phyloP scores from a whole-genome alignment of 2,888 invertebrate genomes.

The Cryptocheilus praepositus region DNA sequence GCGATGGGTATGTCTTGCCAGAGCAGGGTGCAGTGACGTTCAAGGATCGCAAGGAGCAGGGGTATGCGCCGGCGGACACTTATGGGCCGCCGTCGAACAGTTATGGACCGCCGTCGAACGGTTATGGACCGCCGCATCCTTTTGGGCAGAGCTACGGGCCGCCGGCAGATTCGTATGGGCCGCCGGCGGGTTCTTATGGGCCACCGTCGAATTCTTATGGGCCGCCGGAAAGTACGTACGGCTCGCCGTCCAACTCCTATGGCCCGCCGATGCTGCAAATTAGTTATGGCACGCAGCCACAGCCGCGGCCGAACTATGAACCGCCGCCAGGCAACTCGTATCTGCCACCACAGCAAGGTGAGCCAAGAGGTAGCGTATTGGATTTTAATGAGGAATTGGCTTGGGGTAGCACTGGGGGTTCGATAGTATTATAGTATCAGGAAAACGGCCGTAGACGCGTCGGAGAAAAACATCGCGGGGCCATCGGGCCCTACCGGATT shows the following conservation, averaged over 20 bases:
- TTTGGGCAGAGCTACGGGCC: slow-evolving; percentile 48
- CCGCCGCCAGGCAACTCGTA: slow-evolving; percentile 40
- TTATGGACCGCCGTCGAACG: slow-evolving; percentile 41
- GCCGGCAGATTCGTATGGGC: slow-evolving; percentile 55
- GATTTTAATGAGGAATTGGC: too few relatives aligned
- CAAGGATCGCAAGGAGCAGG: slow-evolving; percentile 41
- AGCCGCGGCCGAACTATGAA: slow-evolving; percentile 43
- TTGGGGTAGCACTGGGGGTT: too few relatives aligned
- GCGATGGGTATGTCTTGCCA: slow-evolving; percentile 39
- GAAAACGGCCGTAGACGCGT: too few relatives aligned
- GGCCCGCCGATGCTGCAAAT: slow-evolving; percentile 29
- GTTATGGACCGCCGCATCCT: slow-evolving; percentile 60
- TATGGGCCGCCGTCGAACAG: slow-evolving; percentile 44
- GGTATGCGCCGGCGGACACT: slow-evolving; percentile 47
- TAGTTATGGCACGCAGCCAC: slow-evolving; percentile 6
- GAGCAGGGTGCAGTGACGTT: background rate
- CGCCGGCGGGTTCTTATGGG: slow-evolving; percentile 43
- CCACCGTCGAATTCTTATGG: slow-evolving; percentile 54
- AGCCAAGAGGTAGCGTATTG: slow-evolving; percentile 61
- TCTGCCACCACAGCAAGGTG: slow-evolving; percentile 64
- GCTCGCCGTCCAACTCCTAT: slow-evolving; percentile 20
- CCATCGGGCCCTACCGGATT: too few relatives aligned
- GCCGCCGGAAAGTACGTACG: slow-evolving; percentile 44
- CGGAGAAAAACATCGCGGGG: too few relatives aligned
- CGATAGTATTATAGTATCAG: too few relatives aligned